Evolutionary conservation across 2,888 invertebrate genomes (phyloP).

Genomic region (Agrilus biguttatus): DNA sequence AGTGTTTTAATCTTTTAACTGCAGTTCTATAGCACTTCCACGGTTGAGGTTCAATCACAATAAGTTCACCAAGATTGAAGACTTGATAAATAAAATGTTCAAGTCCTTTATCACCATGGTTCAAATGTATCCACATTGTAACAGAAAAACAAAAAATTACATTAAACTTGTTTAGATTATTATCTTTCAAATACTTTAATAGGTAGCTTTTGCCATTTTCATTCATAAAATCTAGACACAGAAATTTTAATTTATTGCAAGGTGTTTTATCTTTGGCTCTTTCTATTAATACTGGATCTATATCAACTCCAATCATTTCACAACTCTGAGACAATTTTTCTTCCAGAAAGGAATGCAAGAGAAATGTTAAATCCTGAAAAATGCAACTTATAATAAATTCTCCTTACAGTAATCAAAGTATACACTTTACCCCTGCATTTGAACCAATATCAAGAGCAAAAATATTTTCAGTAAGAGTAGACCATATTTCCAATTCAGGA

Average conservation of each 20-base stretch:
- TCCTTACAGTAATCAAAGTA: background rate
- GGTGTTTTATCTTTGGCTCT: constrained; percentile 45
- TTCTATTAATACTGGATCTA: constrained; percentile 54
- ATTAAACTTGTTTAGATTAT: constrained; percentile 41
- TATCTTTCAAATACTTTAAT: constrained; percentile 35
- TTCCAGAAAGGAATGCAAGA: constrained; percentile 38
- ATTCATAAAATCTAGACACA: constrained; percentile 46
- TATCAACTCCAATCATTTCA: constrained; percentile 54
- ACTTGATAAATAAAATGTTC: constrained; percentile 44
- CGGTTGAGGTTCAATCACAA: constrained; percentile 70
- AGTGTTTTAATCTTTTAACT: constrained; percentile 51
- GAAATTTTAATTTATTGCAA: constrained; percentile 36
- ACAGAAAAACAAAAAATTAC: constrained; percentile 67
- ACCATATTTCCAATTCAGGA: constrained; percentile 15
- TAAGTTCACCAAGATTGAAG: constrained; percentile 35
- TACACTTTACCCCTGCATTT: constrained; percentile 32
- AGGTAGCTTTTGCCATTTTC: constrained; percentile 19
- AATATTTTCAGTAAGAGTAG: constrained; percentile 20
- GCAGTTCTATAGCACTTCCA: constrained; percentile 76
- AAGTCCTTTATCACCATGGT: constrained; percentile 64
- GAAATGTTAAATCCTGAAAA: constrained; percentile 49
- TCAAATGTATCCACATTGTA: constrained; percentile 85
- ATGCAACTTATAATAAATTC: background rate
- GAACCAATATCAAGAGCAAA: constrained; percentile 61
- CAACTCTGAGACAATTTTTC: constrained; percentile 27